Percentiles rank a stretch among this genome's conserved stretches.
Conservation (phyloP, 2,888 invertebrate genomes). For the Xestia ashworthii region DNA sequence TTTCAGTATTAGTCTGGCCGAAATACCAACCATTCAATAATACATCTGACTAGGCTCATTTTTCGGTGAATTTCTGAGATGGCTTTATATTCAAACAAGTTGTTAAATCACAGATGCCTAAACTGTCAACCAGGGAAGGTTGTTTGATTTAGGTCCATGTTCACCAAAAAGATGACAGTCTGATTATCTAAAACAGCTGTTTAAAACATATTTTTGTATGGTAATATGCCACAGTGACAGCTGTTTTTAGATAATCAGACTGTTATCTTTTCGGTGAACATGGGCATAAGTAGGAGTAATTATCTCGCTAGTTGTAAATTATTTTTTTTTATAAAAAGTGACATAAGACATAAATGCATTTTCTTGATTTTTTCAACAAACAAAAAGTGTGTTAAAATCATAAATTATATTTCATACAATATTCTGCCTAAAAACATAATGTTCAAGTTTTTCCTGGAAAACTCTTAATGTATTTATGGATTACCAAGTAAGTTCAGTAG, state of each 20-base stretch:
- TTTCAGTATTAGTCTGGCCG: too few species aligned
- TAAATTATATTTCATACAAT: constrained; percentile 3
- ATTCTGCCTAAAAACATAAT: not conserved
- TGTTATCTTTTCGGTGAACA: too few species aligned
- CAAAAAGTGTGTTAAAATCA: not conserved
- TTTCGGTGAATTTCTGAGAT: constrained; percentile 1
- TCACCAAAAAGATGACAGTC: too few species aligned
- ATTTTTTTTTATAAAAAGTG: constrained; percentile 45
- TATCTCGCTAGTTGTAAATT: constrained; percentile 59
- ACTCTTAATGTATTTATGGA: constrained; percentile 14
- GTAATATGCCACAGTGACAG: too few species aligned
- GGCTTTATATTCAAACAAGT: constrained; percentile 7
- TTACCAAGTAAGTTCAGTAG: constrained; percentile 23
- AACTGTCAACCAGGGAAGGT: constrained; percentile 18
- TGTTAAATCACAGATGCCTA: constrained; percentile 26
- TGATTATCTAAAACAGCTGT: too few species aligned
- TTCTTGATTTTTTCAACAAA: constrained; percentile 1
- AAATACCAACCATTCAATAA: not conserved
- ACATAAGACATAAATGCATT: constrained; percentile 25
- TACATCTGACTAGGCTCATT: not conserved
- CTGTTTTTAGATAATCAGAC: too few species aligned
- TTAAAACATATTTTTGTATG: too few species aligned
- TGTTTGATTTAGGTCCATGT: constrained; percentile 27
- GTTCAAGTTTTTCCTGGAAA: constrained; percentile 6
- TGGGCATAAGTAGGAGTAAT: constrained; percentile 51